A percentile compares a stretch with the other conserved stretches of the same genome.
Evolutionary conservation across 53 echinoderm and acorn worm genomes (phyloP).

Genomic region (Mesocentrotus franciscanus): DNA sequence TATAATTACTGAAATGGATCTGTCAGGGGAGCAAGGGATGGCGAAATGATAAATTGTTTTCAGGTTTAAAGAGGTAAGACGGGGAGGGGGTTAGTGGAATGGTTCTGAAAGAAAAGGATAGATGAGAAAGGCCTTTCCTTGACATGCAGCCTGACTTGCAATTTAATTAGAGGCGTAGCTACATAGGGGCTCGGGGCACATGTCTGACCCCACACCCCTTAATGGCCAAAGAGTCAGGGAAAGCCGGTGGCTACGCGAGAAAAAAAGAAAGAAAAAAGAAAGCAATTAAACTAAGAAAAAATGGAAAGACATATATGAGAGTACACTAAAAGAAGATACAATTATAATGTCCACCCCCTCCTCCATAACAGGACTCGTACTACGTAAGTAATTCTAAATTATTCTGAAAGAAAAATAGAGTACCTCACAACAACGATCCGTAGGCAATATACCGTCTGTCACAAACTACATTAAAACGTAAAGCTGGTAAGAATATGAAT

Average conservation of each 20-base stretch:
- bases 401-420: neutral
- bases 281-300: neutral
- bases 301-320: neutral
- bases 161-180: neutral
- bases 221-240: no score
- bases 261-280: neutral
- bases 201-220: neutral
- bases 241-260: neutral
- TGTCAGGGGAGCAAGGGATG: neutral
- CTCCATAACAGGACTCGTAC: neutral
- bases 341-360: neutral
- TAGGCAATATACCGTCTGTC: neutral
- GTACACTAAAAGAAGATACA: neutral
- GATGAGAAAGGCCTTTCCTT: neutral
- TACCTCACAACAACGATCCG: neutral
- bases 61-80: neutral
- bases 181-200: neutral
- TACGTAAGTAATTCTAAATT: neutral
- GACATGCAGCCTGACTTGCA: neutral
- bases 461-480: neutral
- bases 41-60: neutral
- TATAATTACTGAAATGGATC: slow-evolving; percentile 11
- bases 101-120: neutral
- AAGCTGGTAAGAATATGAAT: neutral
- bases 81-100: neutral